phyloP scores from a whole-genome alignment of 2,888 invertebrate genomes.

The Stenotaenia linearis region DNA sequence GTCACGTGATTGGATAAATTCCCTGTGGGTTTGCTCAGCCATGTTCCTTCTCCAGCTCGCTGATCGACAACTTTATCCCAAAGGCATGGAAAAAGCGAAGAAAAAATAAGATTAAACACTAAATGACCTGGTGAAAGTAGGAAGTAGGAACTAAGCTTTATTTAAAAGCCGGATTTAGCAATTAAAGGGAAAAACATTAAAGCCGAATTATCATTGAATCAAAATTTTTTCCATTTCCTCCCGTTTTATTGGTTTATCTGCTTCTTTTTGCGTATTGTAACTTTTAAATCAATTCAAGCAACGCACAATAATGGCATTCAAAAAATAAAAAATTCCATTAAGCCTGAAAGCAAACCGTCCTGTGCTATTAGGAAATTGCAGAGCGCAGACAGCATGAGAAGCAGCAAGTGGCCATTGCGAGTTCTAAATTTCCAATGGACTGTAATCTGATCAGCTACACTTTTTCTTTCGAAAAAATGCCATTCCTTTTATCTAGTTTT shows the following conservation, averaged over 20 bases:
- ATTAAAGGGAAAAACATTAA: no score
- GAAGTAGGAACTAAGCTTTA: neutral
- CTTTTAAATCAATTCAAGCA: neutral
- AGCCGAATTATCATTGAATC: no score
- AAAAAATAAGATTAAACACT: neutral
- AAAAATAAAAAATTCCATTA: constrained; percentile 9
- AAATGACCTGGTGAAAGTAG: neutral
- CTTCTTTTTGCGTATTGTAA: neutral
- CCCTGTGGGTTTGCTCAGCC: constrained; percentile 7
- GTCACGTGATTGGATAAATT: neutral
- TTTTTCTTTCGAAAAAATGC: neutral
- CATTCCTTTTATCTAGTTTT: neutral
- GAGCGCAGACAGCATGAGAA: neutral
- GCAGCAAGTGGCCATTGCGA: constrained; percentile 14
- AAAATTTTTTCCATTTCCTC: no score
- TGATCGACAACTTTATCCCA: constrained; percentile 11
- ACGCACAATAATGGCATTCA: neutral
- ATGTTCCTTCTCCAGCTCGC: neutral
- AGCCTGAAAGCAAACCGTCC: neutral
- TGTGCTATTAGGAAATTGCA: neutral
- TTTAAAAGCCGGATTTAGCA: neutral
- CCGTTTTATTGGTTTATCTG: neutral
- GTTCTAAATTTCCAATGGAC: neutral
- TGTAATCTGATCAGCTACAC: neutral
- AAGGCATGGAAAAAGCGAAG: neutral